Conservation (phyloP, 2,888 invertebrate genomes). For the Thymelicus lineola region DNA sequence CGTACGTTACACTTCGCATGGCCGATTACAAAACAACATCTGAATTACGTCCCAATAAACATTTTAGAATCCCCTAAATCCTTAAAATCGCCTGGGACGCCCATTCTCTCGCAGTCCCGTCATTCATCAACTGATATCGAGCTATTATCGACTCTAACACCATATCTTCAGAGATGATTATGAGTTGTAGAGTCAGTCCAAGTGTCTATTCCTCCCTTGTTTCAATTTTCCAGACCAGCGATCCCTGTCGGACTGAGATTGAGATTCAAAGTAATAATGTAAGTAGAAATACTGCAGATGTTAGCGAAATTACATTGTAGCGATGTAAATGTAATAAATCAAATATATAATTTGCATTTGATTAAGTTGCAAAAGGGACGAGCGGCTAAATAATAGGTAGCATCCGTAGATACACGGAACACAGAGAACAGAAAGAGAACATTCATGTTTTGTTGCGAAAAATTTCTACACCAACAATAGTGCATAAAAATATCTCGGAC, state of each 20-base stretch:
- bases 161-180: slow-evolving; percentile 32
- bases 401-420: too few relatives aligned
- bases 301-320: slow-evolving; percentile 51
- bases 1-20: neutral
- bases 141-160: slow-evolving; percentile 40
- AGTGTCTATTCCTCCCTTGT: slow-evolving; percentile 54
- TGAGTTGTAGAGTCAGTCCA: slow-evolving; percentile 16
- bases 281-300: slow-evolving; percentile 60
- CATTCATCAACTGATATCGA: slow-evolving; percentile 17
- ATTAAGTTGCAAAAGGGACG: neutral
- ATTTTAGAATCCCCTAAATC: slow-evolving; percentile 58
- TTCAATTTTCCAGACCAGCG: slow-evolving; percentile 80
- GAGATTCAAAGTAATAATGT: slow-evolving; percentile 45
- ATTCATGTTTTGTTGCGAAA: too few relatives aligned
- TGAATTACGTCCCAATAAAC: slow-evolving; percentile 65
- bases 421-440: too few relatives aligned
- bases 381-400: too few relatives aligned
- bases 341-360: slow-evolving; percentile 43
- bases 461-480: too few relatives aligned
- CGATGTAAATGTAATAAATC: slow-evolving; percentile 36
- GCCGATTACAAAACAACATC: slow-evolving; percentile 39
- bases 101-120: slow-evolving; percentile 45
- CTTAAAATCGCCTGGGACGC: slow-evolving; percentile 68
- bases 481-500: too few relatives aligned
- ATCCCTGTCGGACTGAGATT: slow-evolving; percentile 67